Percentiles rank a stretch among this genome's conserved stretches.
phyloP scores from a whole-genome alignment of 2,888 invertebrate species.

The Nycteola revayana region DNA sequence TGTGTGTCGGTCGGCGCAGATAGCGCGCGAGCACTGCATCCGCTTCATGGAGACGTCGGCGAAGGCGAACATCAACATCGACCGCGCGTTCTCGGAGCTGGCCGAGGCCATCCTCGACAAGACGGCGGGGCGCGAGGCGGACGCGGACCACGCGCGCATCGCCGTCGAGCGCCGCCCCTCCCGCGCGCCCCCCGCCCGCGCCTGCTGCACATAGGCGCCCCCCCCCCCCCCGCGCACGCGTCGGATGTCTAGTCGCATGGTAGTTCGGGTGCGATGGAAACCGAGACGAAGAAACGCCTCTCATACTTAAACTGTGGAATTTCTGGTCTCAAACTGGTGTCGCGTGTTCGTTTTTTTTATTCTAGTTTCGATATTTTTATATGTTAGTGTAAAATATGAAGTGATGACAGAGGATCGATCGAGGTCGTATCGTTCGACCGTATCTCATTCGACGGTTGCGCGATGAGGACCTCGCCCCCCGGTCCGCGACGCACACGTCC shows the following conservation, averaged over 20 bases:
- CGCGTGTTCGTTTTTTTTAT: slow-evolving; percentile 10
- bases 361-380: slow-evolving; percentile 10
- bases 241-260: slow-evolving; percentile 39
- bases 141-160: slow-evolving; percentile 81
- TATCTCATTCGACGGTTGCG: slow-evolving; percentile 21
- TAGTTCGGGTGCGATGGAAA: slow-evolving; percentile 24
- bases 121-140: slow-evolving; percentile 90
- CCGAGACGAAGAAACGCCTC: no score
- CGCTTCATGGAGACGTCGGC: slow-evolving; percentile 99
- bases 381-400: slow-evolving; percentile 8
- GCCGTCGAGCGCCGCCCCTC: slow-evolving; percentile 87
- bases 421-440: slow-evolving; percentile 5
- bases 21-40: slow-evolving; percentile 97
- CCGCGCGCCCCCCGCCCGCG: slow-evolving; percentile 81
- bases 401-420: background rate
- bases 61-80: slow-evolving; percentile 98
- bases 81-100: slow-evolving; percentile 96
- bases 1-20: slow-evolving; percentile 81
- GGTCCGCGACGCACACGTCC: slow-evolving; percentile 7
- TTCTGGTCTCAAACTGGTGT: slow-evolving; percentile 14
- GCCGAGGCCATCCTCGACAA: slow-evolving; percentile 97
- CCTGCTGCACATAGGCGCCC: slow-evolving; percentile 67
- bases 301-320: background rate
- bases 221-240: slow-evolving; percentile 5
- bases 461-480: no score